phyloP scores from a whole-genome alignment of 2,113 vertebrate species.

The Burhinus bistriatus region DNA sequence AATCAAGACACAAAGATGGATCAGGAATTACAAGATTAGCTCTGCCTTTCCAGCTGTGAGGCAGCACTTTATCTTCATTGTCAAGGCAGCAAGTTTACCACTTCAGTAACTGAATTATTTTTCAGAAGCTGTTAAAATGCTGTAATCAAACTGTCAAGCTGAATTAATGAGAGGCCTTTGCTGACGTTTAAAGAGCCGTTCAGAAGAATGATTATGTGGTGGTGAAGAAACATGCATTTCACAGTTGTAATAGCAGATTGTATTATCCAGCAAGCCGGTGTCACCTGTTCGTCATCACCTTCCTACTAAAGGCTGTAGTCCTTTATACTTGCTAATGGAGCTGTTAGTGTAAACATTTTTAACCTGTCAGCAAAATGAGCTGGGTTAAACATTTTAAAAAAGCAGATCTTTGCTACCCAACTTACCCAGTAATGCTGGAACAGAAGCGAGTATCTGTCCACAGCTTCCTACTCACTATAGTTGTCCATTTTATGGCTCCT shows the following conservation, averaged over 20 bases:
- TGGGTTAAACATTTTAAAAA: not conserved
- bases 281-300: not conserved
- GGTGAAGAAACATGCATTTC: not conserved
- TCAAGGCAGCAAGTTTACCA: slow-evolving; percentile 34
- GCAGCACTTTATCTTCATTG: not conserved
- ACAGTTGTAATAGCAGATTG: not conserved
- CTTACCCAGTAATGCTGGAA: not conserved
- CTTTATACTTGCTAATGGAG: not conserved
- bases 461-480: not conserved
- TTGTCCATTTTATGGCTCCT: not conserved
- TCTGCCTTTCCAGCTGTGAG: not conserved
- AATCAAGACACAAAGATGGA: not conserved
- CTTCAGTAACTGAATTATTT: slow-evolving; percentile 34
- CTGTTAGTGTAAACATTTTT: not conserved
- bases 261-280: not conserved
- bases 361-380: not conserved
- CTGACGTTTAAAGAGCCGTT: not conserved
- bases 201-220: not conserved
- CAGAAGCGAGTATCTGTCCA: not conserved
- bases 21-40: not conserved
- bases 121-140: slow-evolving; percentile 31
- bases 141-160: slow-evolving; percentile 42
- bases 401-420: not conserved
- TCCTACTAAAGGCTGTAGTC: not conserved
- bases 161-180: slow-evolving; percentile 22